These are phyloP conservation scores for Plemyria rubiginata DNA, from an alignment of 2,888 invertebrate genomes.

Conservation along the genomic window DNA sequence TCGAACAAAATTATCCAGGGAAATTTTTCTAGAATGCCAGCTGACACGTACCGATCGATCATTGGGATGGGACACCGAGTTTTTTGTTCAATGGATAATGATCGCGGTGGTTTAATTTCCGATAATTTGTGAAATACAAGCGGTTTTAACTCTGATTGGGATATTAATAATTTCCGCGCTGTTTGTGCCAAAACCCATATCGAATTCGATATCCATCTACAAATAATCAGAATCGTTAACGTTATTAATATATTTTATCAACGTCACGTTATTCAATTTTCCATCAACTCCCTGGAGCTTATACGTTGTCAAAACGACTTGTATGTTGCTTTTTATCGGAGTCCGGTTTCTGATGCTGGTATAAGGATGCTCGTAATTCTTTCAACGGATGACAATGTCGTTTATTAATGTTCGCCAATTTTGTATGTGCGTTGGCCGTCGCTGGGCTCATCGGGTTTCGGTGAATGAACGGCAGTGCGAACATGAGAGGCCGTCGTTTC, in stretches of 20 bases:
- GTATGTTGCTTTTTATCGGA: constrained; percentile 29
- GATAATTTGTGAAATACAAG: constrained; percentile 47
- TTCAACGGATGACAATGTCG: constrained; percentile 48
- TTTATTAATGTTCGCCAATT: constrained; percentile 53
- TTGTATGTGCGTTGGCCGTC: constrained; percentile 36
- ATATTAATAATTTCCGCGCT: constrained; percentile 43
- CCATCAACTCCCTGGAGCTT: constrained; percentile 35
- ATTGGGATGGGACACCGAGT: constrained; percentile 43
- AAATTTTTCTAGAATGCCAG: constrained; percentile 39
- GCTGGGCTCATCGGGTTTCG: constrained; percentile 45
- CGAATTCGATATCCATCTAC: constrained; percentile 38
- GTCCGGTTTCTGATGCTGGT: constrained; percentile 37
- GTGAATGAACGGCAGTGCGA: constrained; percentile 56
- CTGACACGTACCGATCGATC: constrained; percentile 54
- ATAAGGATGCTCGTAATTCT: constrained; percentile 49
- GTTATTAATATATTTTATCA: constrained; percentile 42
- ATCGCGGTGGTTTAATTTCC: constrained; percentile 53
- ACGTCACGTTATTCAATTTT: constrained; percentile 35
- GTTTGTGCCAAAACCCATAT: constrained; percentile 45
- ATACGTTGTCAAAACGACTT: constrained; percentile 35
- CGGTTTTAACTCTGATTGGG: constrained; percentile 44
- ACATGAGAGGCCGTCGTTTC: constrained; percentile 35
- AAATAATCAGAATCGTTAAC: constrained; percentile 32
- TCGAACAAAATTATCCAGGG: constrained; percentile 38
- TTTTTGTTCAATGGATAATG: constrained; percentile 58